A percentile compares a stretch with the other conserved stretches of the same genome.
These are phyloP conservation scores for Conchocele bisecta DNA, from an alignment of 2,888 invertebrate species.

Conservation along the genomic window DNA sequence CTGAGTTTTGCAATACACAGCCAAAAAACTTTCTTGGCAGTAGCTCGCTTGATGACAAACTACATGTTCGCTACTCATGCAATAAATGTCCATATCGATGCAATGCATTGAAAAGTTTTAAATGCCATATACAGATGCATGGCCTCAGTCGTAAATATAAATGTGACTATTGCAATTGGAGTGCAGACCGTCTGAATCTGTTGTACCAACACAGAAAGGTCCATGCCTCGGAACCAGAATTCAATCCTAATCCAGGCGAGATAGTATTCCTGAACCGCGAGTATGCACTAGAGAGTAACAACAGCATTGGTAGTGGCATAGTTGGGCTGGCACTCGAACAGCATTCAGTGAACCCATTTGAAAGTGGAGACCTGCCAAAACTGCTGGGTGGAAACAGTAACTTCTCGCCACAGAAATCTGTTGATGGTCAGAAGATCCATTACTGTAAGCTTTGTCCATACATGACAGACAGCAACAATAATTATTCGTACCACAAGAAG, in stretches of 20 bases:
- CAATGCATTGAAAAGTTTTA: constrained; percentile 69
- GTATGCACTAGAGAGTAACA: constrained; percentile 65
- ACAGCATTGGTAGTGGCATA: constrained; percentile 19
- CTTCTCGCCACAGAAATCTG: constrained; percentile 34
- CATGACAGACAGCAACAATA: constrained; percentile 61
- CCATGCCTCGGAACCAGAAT: constrained; percentile 66
- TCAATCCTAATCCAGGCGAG: constrained; percentile 65
- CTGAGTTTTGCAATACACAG: constrained; percentile 19
- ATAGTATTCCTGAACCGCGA: constrained; percentile 72
- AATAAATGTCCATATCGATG: constrained; percentile 72
- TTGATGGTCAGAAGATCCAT: constrained; percentile 52
- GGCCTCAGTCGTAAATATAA: constrained; percentile 70
- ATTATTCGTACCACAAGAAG: constrained; percentile 68
- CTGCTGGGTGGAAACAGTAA: constrained; percentile 29
- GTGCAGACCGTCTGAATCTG: constrained; percentile 72
- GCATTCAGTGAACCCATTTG: constrained; percentile 25
- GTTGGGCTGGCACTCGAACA: constrained; percentile 31
- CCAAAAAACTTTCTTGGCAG: constrained; percentile 13
- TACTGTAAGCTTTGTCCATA: constrained; percentile 73
- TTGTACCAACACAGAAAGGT: constrained; percentile 76
- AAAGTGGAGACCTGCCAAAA: constrained; percentile 19
- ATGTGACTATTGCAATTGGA: constrained; percentile 80
- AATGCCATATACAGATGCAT: constrained; percentile 75
- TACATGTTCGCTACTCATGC: constrained; percentile 66
- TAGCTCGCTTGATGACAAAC: constrained; percentile 52